Conservation (phyloP, 2,113 vertebrate species). For the Emydura subglobosa region DNA sequence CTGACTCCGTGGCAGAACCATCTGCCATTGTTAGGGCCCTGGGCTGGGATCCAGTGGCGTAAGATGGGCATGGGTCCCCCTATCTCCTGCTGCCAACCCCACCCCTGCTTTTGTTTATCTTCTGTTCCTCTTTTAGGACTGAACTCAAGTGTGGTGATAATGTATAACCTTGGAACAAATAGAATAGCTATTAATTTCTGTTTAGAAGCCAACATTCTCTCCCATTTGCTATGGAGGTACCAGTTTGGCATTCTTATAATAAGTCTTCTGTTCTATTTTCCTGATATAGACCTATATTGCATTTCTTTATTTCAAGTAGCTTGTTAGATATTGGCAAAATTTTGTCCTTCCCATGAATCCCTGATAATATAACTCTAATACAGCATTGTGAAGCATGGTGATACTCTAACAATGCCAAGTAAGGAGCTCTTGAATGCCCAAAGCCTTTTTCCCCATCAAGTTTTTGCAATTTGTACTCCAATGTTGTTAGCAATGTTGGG, state of each 20-base stretch:
- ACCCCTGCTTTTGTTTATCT: too few relatives aligned
- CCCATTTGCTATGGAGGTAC: conserved; percentile 2
- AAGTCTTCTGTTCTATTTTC: conserved; percentile 52
- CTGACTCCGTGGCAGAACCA: too few relatives aligned
- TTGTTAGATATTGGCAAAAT: conserved; percentile 24
- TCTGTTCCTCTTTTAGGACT: too few relatives aligned
- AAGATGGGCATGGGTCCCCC: too few relatives aligned
- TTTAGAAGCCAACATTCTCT: conserved; percentile 32
- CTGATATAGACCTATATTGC: conserved; percentile 38
- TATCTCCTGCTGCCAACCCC: too few relatives aligned
- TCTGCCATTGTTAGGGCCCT: too few relatives aligned
- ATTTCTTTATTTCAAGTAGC: conserved; percentile 45
- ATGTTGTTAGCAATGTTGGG: neutral
- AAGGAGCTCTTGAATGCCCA: neutral
- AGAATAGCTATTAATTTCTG: neutral
- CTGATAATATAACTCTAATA: neutral
- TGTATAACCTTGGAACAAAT: fast-evolving
- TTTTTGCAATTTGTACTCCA: neutral
- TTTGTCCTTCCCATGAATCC: neutral
- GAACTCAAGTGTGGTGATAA: neutral
- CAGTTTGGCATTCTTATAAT: conserved; percentile 42
- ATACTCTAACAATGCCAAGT: neutral
- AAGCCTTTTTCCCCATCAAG: too few relatives aligned
- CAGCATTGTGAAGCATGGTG: neutral
- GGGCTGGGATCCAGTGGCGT: too few relatives aligned